A percentile compares a stretch with the other conserved stretches of the same genome.
Conservation (phyloP, 2,888 invertebrate genomes). For the Itoplectis maculator region DNA sequence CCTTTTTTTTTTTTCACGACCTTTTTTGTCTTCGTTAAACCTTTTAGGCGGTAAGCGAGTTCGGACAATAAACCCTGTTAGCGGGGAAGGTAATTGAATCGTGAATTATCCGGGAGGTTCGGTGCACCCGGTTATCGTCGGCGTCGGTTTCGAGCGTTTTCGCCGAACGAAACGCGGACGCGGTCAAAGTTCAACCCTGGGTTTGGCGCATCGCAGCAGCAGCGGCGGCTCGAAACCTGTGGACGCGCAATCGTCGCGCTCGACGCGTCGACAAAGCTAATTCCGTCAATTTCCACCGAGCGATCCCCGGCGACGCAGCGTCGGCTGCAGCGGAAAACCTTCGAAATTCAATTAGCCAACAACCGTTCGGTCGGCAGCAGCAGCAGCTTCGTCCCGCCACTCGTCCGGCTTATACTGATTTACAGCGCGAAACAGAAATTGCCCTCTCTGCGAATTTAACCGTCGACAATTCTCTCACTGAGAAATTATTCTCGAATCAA, state of each 20-base stretch:
- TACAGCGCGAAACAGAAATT: background rate
- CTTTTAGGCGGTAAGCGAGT: background rate
- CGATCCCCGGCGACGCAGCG: background rate
- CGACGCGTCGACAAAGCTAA: slow-evolving; percentile 44
- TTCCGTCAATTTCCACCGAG: slow-evolving; percentile 46
- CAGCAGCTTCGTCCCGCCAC: background rate
- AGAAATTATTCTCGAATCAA: too few relatives aligned
- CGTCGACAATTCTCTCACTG: background rate
- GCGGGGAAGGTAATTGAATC: slow-evolving; percentile 40
- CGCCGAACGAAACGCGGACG: background rate
- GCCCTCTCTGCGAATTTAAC: background rate
- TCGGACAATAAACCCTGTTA: slow-evolving; percentile 38
- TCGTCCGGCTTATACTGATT: background rate
- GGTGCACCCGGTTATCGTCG: slow-evolving; percentile 15
- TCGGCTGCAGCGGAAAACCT: slow-evolving; percentile 1
- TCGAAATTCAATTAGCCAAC: slow-evolving; percentile 28
- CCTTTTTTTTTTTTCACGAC: background rate
- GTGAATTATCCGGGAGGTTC: slow-evolving; percentile 38
- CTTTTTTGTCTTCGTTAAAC: background rate
- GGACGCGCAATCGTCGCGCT: too few relatives aligned
- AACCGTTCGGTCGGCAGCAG: background rate
- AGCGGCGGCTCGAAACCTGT: too few relatives aligned
- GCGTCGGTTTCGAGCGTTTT: background rate
- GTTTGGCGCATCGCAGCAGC: too few relatives aligned
- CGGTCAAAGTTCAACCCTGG: background rate